Base-by-base conservation (phyloP, 2,113 vertebrate species). In the Narcine bancroftii region DNA sequence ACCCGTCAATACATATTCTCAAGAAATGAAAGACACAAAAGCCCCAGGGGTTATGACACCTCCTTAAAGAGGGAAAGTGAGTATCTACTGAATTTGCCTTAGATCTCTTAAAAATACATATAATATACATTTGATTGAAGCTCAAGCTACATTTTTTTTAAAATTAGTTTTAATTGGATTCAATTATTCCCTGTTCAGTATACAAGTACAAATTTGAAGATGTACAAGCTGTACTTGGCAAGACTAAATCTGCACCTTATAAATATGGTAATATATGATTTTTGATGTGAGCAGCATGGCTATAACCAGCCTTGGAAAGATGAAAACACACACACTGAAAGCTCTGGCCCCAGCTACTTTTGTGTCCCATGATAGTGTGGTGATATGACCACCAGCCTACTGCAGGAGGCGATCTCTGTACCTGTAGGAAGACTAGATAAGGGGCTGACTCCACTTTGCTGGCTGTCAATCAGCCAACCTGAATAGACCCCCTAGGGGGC, bases 181-280 rank as follows among this genome's bases (percentile, higher is more conserved):
- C 81, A 60, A 9, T 60, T 39, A 9, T 63, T 63, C 19, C 13
- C 81, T 60, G 17, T 6, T 17, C 19, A 36, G 81, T 63, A 63
- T 11, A 83, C n/a, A n/a, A 81, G 26, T 33, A 81, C 77, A 81
- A 81, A 87, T 60, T 91, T 69, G 19, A 91, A 45, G 24, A 91
- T 91, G 63, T 89, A 66, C 63, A 45, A 33, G 42, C 36, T 89
- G 60, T 91, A 29, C 65, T 69, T 69, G 63, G 65, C 89, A 69
- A 45, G 89, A 29, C 63, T 45, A 39, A 69, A 17, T 6, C 89
- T 69, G 65, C 42, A 71, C 87, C 87, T 91, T 91, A 91, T 91
- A 2, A 69, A 91, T 91, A 66, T 29, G 65, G 39, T 91, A 91
- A 71, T 47, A 29, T 5, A 36, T 87, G 6, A 26, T 91, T 91